Conservation (phyloP, 1,140 invertebrate genomes). For the Drosophila parabipectinata region DNA sequence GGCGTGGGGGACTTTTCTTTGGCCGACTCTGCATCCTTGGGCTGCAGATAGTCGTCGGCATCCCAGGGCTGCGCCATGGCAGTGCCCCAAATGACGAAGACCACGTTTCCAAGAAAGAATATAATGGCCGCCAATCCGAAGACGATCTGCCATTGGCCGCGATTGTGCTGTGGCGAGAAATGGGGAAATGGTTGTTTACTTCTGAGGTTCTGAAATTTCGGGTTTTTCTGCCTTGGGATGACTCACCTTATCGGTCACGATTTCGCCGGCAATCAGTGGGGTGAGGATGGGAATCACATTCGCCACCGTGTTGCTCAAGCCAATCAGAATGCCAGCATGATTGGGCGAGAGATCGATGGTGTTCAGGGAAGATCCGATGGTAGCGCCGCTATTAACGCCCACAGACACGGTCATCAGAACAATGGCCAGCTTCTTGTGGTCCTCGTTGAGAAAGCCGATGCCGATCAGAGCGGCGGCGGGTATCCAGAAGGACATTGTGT, state of each 20-base stretch:
- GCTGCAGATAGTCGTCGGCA: slow-evolving; percentile 79
- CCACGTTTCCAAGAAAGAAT: slow-evolving; percentile 88
- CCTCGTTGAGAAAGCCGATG: slow-evolving; percentile 86
- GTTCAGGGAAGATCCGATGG: slow-evolving; percentile 88
- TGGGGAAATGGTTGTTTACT: slow-evolving; percentile 16
- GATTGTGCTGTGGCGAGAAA: slow-evolving; percentile 84
- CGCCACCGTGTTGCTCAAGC: slow-evolving; percentile 90
- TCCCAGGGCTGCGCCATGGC: slow-evolving; percentile 88
- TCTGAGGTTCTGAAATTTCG: not conserved
- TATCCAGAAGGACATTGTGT: slow-evolving; percentile 87
- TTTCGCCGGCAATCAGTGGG: slow-evolving; percentile 87
- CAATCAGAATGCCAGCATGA: slow-evolving; percentile 88
- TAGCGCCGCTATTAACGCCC: slow-evolving; percentile 90
- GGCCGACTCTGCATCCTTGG: slow-evolving; percentile 55
- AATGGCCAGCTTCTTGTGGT: slow-evolving; percentile 85
- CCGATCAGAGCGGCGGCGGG: slow-evolving; percentile 87
- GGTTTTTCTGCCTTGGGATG: slow-evolving; percentile 6
- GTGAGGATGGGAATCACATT: slow-evolving; percentile 91
- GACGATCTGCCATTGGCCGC: slow-evolving; percentile 89
- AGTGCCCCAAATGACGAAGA: slow-evolving; percentile 89
- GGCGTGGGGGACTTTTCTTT: not conserved
- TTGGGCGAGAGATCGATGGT: slow-evolving; percentile 91
- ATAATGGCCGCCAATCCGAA: slow-evolving; percentile 90
- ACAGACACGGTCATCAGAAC: slow-evolving; percentile 88
- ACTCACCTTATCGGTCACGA: slow-evolving; percentile 88